Percentiles rank a stretch among this genome's conserved stretches.
Conservation (phyloP, 2,888 invertebrate species). For the Amiota communis region DNA sequence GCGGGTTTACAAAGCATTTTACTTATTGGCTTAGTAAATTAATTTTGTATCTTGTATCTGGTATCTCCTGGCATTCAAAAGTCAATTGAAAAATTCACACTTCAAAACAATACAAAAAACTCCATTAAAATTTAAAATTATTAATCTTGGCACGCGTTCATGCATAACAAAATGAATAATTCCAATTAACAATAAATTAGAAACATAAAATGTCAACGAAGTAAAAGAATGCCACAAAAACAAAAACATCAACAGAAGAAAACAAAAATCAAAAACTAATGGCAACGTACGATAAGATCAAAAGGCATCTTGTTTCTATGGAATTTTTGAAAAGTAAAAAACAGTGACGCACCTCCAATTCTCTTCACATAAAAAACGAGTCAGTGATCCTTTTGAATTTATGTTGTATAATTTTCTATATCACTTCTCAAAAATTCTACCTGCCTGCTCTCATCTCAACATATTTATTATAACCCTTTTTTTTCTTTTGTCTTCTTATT, state of each 20-base stretch:
- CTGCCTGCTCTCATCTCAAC: no score
- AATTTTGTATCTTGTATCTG: not conserved
- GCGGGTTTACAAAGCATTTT: conserved; percentile 21
- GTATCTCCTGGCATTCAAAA: not conserved
- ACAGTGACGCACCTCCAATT: no score
- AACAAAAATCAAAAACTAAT: no score
- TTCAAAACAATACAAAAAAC: not conserved
- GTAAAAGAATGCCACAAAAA: not conserved
- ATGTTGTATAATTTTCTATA: no score
- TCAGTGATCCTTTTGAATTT: no score
- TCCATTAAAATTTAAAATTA: not conserved
- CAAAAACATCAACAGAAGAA: not conserved
- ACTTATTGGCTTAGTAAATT: conserved; percentile 27
- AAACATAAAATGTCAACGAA: conserved; percentile 36
- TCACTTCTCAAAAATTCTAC: no score
- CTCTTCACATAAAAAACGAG: no score
- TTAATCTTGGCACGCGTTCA: conserved; percentile 22
- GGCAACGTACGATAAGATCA: conserved; percentile 9
- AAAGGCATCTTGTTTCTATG: not conserved
- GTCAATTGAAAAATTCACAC: no score
- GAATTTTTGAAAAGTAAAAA: no score
- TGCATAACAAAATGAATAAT: conserved; percentile 8
- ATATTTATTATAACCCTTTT: no score
- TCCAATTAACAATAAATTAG: conserved; percentile 37
- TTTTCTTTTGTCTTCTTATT: no score